Conservation (phyloP, 1,140 invertebrate genomes). For the Ericerus pela region DNA sequence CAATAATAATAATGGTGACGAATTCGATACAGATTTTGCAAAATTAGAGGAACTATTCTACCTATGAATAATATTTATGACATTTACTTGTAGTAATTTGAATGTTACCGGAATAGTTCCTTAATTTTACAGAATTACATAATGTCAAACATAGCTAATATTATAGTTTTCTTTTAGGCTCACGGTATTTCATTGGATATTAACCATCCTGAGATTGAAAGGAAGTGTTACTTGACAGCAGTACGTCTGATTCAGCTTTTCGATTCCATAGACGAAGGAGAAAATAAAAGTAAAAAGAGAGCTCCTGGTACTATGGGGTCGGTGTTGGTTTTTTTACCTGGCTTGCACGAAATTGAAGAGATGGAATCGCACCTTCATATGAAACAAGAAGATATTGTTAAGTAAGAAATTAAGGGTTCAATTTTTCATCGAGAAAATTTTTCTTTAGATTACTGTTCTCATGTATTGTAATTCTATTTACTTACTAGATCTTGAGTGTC, state of each 20-base stretch:
- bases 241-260: slow-evolving; percentile 49
- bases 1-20: too few relatives aligned
- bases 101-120: too few relatives aligned
- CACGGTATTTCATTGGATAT: slow-evolving; percentile 23
- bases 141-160: not conserved
- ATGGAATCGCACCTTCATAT: slow-evolving; percentile 26
- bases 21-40: too few relatives aligned
- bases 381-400: not conserved
- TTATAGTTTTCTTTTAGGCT: slow-evolving; percentile 9
- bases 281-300: too few relatives aligned
- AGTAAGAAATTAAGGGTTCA: too few relatives aligned
- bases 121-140: too few relatives aligned
- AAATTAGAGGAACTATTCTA: too few relatives aligned
- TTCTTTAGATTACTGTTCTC: too few relatives aligned
- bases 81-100: too few relatives aligned
- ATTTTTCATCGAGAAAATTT: too few relatives aligned
- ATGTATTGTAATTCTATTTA: too few relatives aligned
- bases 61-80: too few relatives aligned
- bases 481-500: not conserved
- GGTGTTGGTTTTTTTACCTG: slow-evolving; percentile 76
- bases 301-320: slow-evolving; percentile 29
- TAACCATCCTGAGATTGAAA: slow-evolving; percentile 36
- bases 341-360: slow-evolving; percentile 65
- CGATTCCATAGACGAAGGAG: slow-evolving; percentile 47
- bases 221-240: slow-evolving; percentile 41